Evolutionary conservation across 2,888 invertebrate species (phyloP).

Genomic region (Pemphredon lugubris): DNA sequence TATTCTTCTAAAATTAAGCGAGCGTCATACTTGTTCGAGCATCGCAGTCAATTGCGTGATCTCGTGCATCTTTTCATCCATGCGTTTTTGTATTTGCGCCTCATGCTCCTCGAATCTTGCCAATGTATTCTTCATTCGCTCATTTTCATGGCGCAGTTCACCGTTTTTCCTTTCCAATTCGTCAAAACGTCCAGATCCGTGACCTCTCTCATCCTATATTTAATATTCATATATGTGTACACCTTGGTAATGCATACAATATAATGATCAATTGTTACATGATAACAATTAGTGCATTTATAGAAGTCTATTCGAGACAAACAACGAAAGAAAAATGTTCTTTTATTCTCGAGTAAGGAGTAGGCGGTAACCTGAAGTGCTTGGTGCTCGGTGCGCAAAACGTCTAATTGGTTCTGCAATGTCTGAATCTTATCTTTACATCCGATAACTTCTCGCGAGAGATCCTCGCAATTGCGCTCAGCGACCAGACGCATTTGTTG

Average conservation of each 20-base stretch:
- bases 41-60: conserved; percentile 85
- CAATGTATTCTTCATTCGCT: conserved; percentile 82
- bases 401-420: conserved; percentile 76
- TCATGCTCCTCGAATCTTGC: conserved; percentile 84
- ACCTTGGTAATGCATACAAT: too few relatives aligned
- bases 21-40: conserved; percentile 82
- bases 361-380: conserved; percentile 64
- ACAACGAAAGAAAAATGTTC: too few relatives aligned
- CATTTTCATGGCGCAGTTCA: conserved; percentile 83
- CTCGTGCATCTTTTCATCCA: conserved; percentile 87
- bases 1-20: too few relatives aligned
- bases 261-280: too few relatives aligned
- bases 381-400: conserved; percentile 70
- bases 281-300: too few relatives aligned
- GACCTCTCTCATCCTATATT: conserved; percentile 65
- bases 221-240: background rate
- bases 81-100: conserved; percentile 84
- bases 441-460: conserved; percentile 85
- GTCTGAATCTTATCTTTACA: conserved; percentile 84
- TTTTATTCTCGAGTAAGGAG: too few relatives aligned
- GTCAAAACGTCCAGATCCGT: conserved; percentile 64
- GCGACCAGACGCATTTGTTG: conserved; percentile 86
- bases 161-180: conserved; percentile 81
- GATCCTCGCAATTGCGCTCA: conserved; percentile 86
- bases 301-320: too few relatives aligned